Evolutionary conservation across 1,140 invertebrate species (phyloP).

Genomic region (Drosophila parabipectinata): DNA sequence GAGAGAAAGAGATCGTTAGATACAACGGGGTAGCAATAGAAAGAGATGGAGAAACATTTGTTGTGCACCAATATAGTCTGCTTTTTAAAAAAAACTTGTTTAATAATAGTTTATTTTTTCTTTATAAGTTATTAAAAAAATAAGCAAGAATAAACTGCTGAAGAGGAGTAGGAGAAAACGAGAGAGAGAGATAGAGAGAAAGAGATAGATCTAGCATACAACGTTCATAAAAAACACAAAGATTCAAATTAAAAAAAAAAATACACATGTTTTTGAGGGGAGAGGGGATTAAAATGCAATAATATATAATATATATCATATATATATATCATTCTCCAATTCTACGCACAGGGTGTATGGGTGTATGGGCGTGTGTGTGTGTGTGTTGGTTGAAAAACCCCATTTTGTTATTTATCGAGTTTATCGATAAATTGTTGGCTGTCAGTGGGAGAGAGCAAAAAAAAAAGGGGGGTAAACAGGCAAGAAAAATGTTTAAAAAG

Average conservation of each 20-base stretch:
- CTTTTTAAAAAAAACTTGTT: conserved; percentile 1
- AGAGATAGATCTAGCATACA: conserved; percentile 41
- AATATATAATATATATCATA: conserved; percentile 11
- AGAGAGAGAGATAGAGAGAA: conserved; percentile 6
- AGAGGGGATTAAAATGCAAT: conserved; percentile 10
- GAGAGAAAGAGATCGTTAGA: background rate
- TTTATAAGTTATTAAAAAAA: background rate
- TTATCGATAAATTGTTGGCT: conserved; percentile 41
- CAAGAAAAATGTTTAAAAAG: conserved; percentile 32
- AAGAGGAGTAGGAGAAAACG: conserved; percentile 3
- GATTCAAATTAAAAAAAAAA: conserved; percentile 30
- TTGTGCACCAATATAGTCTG: conserved; percentile 21
- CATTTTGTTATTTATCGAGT: conserved; percentile 18
- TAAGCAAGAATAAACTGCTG: conserved; percentile 8
- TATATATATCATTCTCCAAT: conserved; percentile 29
- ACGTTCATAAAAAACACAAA: conserved; percentile 30
- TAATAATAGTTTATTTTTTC: background rate
- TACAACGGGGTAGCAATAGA: background rate
- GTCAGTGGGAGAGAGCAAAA: conserved; percentile 16
- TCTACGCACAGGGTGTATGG: conserved; percentile 17
- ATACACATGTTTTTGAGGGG: conserved; percentile 16
- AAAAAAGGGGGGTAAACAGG: conserved; percentile 5
- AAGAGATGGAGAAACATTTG: conserved; percentile 1
- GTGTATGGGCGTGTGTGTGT: conserved; percentile 11
- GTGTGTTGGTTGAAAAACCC: conserved; percentile 13